Conservation (phyloP, 2,113 vertebrate genomes). For the Carollia perspicillata region DNA sequence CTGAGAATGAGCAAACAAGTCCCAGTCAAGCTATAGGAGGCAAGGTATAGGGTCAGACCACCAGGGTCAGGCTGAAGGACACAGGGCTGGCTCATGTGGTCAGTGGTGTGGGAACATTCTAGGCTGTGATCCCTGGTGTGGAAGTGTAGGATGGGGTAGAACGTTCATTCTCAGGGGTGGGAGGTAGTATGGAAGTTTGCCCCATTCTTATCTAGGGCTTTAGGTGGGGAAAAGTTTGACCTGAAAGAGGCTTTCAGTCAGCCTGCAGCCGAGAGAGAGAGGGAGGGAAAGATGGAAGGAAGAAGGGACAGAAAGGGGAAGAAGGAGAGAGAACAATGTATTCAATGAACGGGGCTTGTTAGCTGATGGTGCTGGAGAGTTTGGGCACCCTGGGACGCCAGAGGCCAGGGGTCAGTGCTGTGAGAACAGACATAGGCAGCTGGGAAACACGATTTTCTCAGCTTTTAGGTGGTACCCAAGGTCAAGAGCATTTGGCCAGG, state of each 20-base stretch:
- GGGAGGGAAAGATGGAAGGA: too few species aligned
- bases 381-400: not conserved
- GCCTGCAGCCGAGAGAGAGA: not conserved
- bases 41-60: not conserved
- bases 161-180: not conserved
- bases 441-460: not conserved
- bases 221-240: not conserved
- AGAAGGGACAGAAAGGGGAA: not conserved
- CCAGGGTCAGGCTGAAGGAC: not conserved
- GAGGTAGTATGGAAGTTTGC: not conserved
- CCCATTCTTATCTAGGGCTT: not conserved
- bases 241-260: not conserved
- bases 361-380: not conserved
- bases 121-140: not conserved
- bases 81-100: not conserved
- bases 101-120: not conserved
- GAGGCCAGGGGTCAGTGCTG: not conserved
- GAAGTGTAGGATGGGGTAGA: not conserved
- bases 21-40: not conserved
- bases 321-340: not conserved
- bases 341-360: not conserved
- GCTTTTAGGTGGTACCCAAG: not conserved
- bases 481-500: not conserved
- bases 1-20: fast-evolving
- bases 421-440: not conserved